Evolutionary conservation across 1,140 invertebrate genomes (phyloP), one percentile per base, ranked within the genome.

Genomic region (Drosophila saltans): DNA sequence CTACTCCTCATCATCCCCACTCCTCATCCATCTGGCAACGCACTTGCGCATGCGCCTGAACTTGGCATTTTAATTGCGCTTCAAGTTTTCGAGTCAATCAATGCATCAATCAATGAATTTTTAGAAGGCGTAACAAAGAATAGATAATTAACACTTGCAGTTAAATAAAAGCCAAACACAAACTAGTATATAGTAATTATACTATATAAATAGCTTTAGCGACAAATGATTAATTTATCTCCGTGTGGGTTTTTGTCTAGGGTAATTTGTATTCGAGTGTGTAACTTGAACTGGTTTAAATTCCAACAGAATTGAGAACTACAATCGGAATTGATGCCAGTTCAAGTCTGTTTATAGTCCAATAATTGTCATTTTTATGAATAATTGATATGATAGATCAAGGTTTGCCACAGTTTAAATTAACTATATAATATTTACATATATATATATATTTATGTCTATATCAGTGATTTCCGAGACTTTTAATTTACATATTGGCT

Each of bases 1-100:
- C 30, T 28, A 1, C 56, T 11, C 6, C 26, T 33, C 55, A 1
- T 3, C 55, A 9, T 9, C 26, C 4, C 56, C 30, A 0, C 2
- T 40, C 0, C 7, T 39, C 39, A 11, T 2, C 11, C 39, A 8
- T 39, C 9, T 8, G 57, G 30, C 36, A 75, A 63, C 72, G 71
- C 73, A 67, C 59, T 57, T 69, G 72, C 80, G 75, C 80, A 67
- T 69, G 80, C 78, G 74, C 71, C 69, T 85, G 81, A 85, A 85
- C 81, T 85, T 85, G 81, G 69, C 81, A 78, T 56, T 67, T 75
- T 62, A 58, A 67, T 71, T 62, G 60, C 77, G 74, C 67, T 80
- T 68, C 75, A 39, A 58, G 39, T 76, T 76, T 64, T 16, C 16
- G 52, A 60, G 55, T 58, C 66, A 76, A 76, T 76, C 66, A 76